Conservation (phyloP, 2,113 vertebrate genomes). For the Laticauda laticaudata region DNA sequence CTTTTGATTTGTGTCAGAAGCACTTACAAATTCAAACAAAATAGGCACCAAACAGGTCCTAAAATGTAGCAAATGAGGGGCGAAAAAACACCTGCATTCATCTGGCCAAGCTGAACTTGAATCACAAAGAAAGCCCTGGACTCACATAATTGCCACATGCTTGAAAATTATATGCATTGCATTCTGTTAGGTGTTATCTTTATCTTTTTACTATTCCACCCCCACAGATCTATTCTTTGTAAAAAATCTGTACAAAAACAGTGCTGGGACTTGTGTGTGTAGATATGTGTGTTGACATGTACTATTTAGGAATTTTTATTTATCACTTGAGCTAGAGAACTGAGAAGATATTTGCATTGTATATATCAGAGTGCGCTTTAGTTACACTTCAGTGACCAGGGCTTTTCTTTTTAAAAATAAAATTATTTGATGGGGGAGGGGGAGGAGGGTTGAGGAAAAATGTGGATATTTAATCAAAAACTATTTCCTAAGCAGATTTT, state of each 20-base stretch:
- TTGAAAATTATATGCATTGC: constrained; percentile 24
- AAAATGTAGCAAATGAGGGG: not conserved
- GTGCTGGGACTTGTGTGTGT: constrained; percentile 38
- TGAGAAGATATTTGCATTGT: constrained; percentile 33
- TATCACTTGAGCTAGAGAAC: constrained; percentile 23
- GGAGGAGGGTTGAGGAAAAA: not conserved
- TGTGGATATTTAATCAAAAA: not conserved
- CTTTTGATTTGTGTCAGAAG: not conserved
- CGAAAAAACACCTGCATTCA: not conserved
- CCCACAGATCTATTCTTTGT: constrained; percentile 44
- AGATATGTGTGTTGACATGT: constrained; percentile 27
- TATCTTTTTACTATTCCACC: constrained; percentile 29
- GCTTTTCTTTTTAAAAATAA: constrained; percentile 19
- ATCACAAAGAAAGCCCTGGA: constrained; percentile 21
- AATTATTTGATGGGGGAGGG: not conserved
- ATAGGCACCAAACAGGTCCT: not conserved
- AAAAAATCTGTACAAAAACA: constrained; percentile 43
- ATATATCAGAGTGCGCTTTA: constrained; percentile 47
- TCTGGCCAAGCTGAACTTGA: constrained; percentile 16
- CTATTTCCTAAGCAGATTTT: constrained; percentile 3
- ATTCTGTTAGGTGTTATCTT: constrained; percentile 30
- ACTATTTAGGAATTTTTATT: constrained; percentile 50
- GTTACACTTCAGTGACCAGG: constrained; percentile 30
- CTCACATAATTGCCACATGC: constrained; percentile 5
- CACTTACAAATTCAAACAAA: too few relatives aligned